Evolutionary conservation across 2,797 vertebrate species (phyloP).

Genomic region (Melanotaenia maccullochi): DNA sequence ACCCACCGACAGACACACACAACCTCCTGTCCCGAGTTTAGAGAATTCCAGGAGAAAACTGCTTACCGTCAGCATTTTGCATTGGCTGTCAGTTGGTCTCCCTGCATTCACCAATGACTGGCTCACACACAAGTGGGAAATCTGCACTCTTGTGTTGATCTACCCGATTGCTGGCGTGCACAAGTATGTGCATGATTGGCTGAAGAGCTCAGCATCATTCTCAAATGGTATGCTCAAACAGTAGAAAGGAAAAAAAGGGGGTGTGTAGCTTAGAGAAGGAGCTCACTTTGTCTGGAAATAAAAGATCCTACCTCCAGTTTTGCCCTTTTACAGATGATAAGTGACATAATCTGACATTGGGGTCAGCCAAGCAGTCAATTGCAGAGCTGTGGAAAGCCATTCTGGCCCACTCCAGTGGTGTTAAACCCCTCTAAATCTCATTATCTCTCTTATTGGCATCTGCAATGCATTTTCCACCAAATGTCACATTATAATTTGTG

Average conservation of each 20-base stretch:
- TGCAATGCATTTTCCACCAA: constrained; percentile 64
- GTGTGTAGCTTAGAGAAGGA: constrained; percentile 11
- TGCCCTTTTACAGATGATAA: constrained; percentile 61
- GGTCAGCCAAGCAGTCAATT: constrained; percentile 62
- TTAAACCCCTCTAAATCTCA: constrained; percentile 67
- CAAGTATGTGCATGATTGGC: constrained; percentile 68
- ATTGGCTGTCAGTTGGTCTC: constrained; percentile 70
- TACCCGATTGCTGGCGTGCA: constrained; percentile 52
- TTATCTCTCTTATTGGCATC: constrained; percentile 58
- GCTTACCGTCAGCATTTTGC: constrained; percentile 75
- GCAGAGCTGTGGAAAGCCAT: constrained; percentile 56
- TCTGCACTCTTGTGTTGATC: constrained; percentile 41
- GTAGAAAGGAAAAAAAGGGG: constrained; percentile 16
- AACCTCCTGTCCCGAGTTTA: constrained; percentile 44
- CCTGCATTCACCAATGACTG: constrained; percentile 52
- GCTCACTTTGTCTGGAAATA: constrained; percentile 40
- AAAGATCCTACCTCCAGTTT: constrained; percentile 50
- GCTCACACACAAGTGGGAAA: constrained; percentile 71
- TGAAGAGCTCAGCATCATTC: constrained; percentile 51
- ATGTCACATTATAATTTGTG: constrained; percentile 69
- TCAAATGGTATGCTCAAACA: constrained; percentile 33
- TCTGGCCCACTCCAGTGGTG: constrained; percentile 47
- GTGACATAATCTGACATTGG: constrained; percentile 65
- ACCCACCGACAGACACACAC: constrained; percentile 24
- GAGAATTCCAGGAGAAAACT: constrained; percentile 63